A percentile compares a stretch with the other conserved stretches of the same genome.
phyloP scores from a whole-genome alignment of 2,797 vertebrate species.

The Enteromius argenteus region DNA sequence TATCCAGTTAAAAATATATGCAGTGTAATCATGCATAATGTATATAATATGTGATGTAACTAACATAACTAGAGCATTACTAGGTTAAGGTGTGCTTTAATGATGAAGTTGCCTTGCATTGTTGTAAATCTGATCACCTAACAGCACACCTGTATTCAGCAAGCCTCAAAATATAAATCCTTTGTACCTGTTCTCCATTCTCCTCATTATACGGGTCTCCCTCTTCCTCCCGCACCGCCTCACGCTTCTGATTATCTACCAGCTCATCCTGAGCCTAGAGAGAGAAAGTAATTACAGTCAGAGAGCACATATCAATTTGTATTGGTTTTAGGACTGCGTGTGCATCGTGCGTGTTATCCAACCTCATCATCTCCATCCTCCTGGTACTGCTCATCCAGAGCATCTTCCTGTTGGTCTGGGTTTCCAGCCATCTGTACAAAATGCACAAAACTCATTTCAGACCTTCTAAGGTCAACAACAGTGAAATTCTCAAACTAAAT shows the following conservation, averaged over 20 bases:
- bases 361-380: constrained; percentile 97
- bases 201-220: constrained; percentile 89
- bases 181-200: constrained; percentile 85
- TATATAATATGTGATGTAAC: background rate
- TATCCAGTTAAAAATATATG: background rate
- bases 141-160: background rate
- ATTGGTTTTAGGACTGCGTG: background rate
- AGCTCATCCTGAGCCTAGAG: constrained; percentile 91
- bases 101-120: background rate
- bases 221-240: constrained; percentile 83
- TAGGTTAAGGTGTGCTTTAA: background rate
- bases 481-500: background rate
- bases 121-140: background rate
- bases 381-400: constrained; percentile 94
- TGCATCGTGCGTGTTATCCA: constrained; percentile 14
- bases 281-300: background rate
- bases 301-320: background rate
- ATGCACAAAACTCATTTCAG: constrained; percentile 11
- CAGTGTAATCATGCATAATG: background rate
- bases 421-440: constrained; percentile 91
- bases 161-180: background rate
- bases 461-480: background rate
- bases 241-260: constrained; percentile 85
- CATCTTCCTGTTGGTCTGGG: constrained; percentile 96
- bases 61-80: background rate